phyloP scores from a whole-genome alignment of 2,113 vertebrate genomes.

The Antechinus stuartii region DNA sequence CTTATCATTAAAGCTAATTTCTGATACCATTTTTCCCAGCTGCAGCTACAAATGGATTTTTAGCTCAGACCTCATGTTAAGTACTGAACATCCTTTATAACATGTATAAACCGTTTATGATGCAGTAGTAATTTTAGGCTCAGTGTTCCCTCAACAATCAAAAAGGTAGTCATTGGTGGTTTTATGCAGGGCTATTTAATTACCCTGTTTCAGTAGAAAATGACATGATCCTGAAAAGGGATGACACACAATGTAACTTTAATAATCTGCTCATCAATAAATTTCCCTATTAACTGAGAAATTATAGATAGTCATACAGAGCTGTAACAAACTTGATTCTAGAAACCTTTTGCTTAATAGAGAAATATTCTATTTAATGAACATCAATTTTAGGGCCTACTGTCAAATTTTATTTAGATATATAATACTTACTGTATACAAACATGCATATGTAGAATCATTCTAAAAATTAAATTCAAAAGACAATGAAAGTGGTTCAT shows the following conservation, averaged over 20 bases:
- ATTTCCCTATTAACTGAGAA: conserved; percentile 78
- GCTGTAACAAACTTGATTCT: conserved; percentile 52
- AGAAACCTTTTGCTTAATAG: conserved; percentile 65
- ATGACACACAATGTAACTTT: conserved; percentile 46
- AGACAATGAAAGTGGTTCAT: conserved; percentile 28
- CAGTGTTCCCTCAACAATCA: conserved; percentile 74
- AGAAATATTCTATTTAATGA: conserved; percentile 77
- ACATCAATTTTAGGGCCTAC: conserved; percentile 47
- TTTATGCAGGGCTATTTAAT: conserved; percentile 70
- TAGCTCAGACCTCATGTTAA: conserved; percentile 48
- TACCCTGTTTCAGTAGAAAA: conserved; percentile 60
- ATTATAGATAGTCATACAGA: conserved; percentile 73
- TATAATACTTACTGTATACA: neutral
- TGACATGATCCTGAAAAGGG: conserved; percentile 62
- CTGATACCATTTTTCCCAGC: conserved; percentile 71
- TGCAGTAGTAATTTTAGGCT: conserved; percentile 66
- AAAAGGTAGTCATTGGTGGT: conserved; percentile 56
- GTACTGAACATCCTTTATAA: conserved; percentile 68
- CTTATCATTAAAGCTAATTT: conserved; percentile 78
- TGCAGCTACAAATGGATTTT: conserved; percentile 63
- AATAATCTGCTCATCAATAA: conserved; percentile 79
- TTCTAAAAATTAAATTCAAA: neutral
- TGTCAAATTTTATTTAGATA: conserved; percentile 43
- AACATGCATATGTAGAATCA: neutral
- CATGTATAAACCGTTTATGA: conserved; percentile 74